These are phyloP conservation scores for Orientallactaga bullata DNA, from an alignment of 2,113 vertebrate species.

Conservation along the genomic window DNA sequence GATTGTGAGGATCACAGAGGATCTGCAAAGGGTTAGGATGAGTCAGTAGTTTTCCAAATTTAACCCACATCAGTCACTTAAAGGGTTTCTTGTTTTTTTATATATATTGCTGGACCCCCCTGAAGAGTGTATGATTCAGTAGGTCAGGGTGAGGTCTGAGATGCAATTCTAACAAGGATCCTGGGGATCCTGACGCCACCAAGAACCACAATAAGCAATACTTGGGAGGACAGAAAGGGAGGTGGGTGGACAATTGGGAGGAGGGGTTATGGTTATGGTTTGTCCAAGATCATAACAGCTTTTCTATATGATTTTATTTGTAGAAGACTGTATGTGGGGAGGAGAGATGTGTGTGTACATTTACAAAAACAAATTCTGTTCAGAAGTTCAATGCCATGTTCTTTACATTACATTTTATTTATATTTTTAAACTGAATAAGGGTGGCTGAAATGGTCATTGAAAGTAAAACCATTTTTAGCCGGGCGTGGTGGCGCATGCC, in stretches of 20 bases:
- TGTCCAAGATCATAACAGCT: neutral
- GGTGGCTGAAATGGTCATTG: conserved; percentile 2
- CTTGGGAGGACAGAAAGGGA: neutral
- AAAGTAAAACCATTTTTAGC: neutral
- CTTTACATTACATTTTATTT: neutral
- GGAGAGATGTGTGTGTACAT: neutral
- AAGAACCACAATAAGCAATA: neutral
- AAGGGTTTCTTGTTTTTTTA: neutral
- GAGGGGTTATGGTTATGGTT: too few species aligned
- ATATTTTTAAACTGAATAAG: conserved; percentile 6
- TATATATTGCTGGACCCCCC: neutral
- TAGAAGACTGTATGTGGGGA: neutral
- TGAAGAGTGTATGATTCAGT: neutral
- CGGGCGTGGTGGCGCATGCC: too few species aligned
- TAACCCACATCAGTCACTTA: neutral
- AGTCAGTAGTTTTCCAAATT: neutral
- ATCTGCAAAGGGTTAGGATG: neutral
- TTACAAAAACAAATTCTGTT: conserved; percentile 15
- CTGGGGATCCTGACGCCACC: neutral
- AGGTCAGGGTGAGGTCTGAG: neutral
- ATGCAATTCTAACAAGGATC: neutral
- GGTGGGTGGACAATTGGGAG: neutral
- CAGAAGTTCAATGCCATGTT: neutral
- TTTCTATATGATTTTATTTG: neutral
- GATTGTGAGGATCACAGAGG: neutral